A percentile compares a stretch with the other conserved stretches of the same genome.
phyloP scores from a whole-genome alignment of 1,140 invertebrate species.

The Ceratina calcarata region DNA sequence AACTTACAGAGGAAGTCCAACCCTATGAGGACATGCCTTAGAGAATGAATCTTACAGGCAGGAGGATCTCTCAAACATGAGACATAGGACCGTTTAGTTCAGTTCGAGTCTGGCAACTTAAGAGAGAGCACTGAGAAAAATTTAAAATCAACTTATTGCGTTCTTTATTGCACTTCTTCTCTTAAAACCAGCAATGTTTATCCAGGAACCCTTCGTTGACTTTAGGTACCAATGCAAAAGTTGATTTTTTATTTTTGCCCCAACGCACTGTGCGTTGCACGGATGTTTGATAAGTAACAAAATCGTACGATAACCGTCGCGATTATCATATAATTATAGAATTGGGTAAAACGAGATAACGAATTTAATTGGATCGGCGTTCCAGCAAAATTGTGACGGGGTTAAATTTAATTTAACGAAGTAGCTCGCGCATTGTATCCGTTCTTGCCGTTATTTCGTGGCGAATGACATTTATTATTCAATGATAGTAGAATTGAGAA shows the following conservation, averaged over 20 bases:
- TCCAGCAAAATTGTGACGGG: neutral
- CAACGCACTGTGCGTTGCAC: neutral
- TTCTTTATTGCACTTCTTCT: too few relatives aligned
- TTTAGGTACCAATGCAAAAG: too few relatives aligned
- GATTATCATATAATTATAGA: slow-evolving; percentile 29
- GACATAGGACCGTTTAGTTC: too few relatives aligned
- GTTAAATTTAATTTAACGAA: slow-evolving; percentile 13
- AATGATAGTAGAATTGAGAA: neutral
- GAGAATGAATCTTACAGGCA: too few relatives aligned
- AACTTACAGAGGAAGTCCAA: too few relatives aligned
- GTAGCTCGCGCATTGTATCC: neutral
- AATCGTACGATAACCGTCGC: neutral
- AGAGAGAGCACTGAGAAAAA: too few relatives aligned
- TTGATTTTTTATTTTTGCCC: neutral
- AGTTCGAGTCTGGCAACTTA: too few relatives aligned
- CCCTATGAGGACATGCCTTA: too few relatives aligned
- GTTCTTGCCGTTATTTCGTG: neutral
- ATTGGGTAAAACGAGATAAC: slow-evolving; percentile 3
- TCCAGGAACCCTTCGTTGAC: too few relatives aligned
- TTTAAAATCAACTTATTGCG: too few relatives aligned
- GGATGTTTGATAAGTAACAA: slow-evolving; percentile 1
- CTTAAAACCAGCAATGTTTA: too few relatives aligned
- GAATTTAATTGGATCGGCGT: slow-evolving; percentile 9
- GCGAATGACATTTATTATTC: neutral
- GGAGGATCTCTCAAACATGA: too few relatives aligned